Evolutionary conservation across 2,888 invertebrate genomes (phyloP).

Genomic region (Drosophila eohydei): DNA sequence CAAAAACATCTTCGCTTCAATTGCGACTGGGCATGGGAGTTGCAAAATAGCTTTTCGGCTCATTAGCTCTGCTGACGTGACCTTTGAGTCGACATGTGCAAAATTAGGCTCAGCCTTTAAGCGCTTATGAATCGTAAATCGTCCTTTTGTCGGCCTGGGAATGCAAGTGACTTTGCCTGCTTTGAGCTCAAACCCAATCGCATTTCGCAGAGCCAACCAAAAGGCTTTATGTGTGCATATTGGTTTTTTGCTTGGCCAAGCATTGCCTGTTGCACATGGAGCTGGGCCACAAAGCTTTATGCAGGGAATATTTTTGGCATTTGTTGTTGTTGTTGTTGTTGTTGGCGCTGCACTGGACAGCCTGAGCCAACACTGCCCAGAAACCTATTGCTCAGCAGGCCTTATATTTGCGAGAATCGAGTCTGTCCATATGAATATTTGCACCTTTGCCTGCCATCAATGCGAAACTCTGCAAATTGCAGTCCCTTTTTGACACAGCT

Average conservation of each 20-base stretch:
- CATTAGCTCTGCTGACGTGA: not conserved
- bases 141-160: not conserved
- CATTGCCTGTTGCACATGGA: conserved; percentile 24
- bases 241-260: conserved; percentile 28
- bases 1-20: not conserved
- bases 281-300: conserved; percentile 28
- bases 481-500: not conserved
- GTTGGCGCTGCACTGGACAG: conserved; percentile 8
- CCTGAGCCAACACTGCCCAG: conserved; percentile 12
- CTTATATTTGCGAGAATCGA: conserved; percentile 16
- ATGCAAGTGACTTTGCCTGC: not conserved
- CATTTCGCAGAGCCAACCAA: not conserved
- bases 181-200: conserved; percentile 7
- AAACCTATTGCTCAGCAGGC: conserved; percentile 29
- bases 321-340: not conserved
- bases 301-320: conserved; percentile 17
- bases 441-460: not conserved
- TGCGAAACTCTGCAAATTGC: conserved; percentile 14
- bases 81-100: not conserved
- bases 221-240: conserved; percentile 8
- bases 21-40: not conserved
- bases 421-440: not conserved
- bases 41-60: not conserved
- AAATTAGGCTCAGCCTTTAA: not conserved
- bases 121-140: not conserved